A percentile compares a stretch with the other conserved stretches of the same genome.
These are phyloP conservation scores for Trochalopteron elliotii DNA, from an alignment of 2,113 vertebrate species.

Conservation along the genomic window DNA sequence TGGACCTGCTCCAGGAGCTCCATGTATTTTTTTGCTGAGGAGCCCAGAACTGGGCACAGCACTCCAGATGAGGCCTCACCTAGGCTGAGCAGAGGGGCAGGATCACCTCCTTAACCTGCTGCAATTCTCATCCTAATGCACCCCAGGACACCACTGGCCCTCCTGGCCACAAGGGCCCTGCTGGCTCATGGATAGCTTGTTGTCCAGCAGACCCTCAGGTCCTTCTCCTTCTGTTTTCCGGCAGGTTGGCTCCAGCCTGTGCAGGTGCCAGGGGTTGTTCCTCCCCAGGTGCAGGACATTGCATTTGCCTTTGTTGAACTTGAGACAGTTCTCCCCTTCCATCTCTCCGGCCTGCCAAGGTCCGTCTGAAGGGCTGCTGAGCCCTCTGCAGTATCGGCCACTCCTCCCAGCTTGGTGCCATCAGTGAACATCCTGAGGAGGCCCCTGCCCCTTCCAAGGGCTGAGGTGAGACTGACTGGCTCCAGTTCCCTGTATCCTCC, in stretches of 20 bases:
- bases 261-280: not conserved
- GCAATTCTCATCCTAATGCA: not conserved
- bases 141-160: rapidly evolving
- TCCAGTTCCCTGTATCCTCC: not conserved
- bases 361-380: not conserved
- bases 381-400: rapidly evolving
- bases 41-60: not conserved
- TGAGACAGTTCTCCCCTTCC: not conserved
- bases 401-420: not conserved
- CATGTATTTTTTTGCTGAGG: too few species aligned
- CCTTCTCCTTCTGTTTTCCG: not conserved
- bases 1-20: not conserved
- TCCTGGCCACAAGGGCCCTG: not conserved
- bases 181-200: not conserved
- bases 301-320: not conserved
- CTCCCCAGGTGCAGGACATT: not conserved
- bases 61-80: not conserved
- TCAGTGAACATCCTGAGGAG: not conserved
- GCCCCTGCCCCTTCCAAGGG: not conserved
- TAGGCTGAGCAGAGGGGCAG: not conserved
- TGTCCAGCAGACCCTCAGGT: not conserved
- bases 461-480: not conserved
- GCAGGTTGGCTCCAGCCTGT: not conserved
- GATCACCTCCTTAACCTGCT: not conserved
- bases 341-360: rapidly evolving